A percentile compares a stretch with the other conserved stretches of the same genome.
Evolutionary conservation across 2,888 invertebrate species (phyloP).

Genomic region (Cerastis leucographa): DNA sequence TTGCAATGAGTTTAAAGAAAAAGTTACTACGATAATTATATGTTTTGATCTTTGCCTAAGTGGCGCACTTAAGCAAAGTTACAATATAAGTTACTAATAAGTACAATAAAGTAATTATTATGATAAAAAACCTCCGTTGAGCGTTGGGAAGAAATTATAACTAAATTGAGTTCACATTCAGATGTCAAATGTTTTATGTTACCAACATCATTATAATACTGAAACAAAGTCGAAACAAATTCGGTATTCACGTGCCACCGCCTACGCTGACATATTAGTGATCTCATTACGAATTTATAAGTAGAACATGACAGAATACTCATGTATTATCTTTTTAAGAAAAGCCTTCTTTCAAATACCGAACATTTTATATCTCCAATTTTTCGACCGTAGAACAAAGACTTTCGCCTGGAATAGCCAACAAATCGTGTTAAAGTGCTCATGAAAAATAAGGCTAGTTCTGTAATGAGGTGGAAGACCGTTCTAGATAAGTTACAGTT

Average conservation of each 20-base stretch:
- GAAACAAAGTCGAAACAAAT: conserved; percentile 18
- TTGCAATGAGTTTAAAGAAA: background rate
- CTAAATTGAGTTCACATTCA: conserved; percentile 2
- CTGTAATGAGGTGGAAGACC: conserved; percentile 55
- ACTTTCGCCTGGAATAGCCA: conserved; percentile 20
- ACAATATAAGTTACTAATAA: background rate
- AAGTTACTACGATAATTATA: background rate
- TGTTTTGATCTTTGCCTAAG: background rate
- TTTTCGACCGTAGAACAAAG: conserved; percentile 23
- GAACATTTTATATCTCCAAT: conserved; percentile 13
- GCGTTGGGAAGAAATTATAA: background rate
- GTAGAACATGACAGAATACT: background rate
- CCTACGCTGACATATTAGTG: background rate
- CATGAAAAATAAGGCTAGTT: conserved; percentile 45
- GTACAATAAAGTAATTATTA: background rate
- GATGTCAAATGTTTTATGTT: background rate
- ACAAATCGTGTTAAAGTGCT: conserved; percentile 51
- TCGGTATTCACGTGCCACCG: conserved; percentile 13
- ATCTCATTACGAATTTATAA: conserved; percentile 24
- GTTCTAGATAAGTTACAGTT: conserved; percentile 54
- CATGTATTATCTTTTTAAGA: conserved; percentile 3
- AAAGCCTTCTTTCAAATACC: background rate
- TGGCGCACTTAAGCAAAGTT: background rate
- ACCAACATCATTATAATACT: background rate
- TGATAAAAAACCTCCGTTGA: background rate